phyloP scores from a whole-genome alignment of 1,140 invertebrate genomes.

The Aphaenogaster ashmeadi region DNA sequence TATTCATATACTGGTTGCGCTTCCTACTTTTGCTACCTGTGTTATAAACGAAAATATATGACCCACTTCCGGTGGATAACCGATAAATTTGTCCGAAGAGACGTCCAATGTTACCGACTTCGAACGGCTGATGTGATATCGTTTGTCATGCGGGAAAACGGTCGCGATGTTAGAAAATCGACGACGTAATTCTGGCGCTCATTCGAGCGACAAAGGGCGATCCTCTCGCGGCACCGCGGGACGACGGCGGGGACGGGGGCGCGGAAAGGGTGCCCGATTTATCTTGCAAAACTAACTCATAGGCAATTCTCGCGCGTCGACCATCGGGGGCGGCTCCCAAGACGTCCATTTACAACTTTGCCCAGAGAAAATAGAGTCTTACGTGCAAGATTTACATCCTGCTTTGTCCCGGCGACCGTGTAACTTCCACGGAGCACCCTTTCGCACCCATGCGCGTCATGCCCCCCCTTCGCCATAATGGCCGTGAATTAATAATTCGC shows the following conservation, averaged over 20 bases:
- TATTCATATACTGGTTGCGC: too few relatives aligned
- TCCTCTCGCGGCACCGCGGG: not conserved
- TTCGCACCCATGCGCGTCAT: constrained; percentile 57
- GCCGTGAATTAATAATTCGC: constrained; percentile 72
- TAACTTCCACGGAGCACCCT: constrained; percentile 64
- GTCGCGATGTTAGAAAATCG: constrained; percentile 45
- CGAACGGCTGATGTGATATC: not conserved
- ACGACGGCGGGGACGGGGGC: not conserved
- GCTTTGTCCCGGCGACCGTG: constrained; percentile 68
- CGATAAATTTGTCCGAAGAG: not conserved
- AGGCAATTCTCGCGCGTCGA: constrained; percentile 60
- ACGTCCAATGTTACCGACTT: constrained; percentile 25
- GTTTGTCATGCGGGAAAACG: constrained; percentile 38
- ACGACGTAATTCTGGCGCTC: constrained; percentile 47
- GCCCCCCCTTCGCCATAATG: constrained; percentile 69
- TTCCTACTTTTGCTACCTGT: too few relatives aligned
- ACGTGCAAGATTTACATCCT: constrained; percentile 77
- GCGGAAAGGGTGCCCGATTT: constrained; percentile 64
- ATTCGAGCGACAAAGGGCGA: constrained; percentile 65
- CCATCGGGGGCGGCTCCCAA: constrained; percentile 71
- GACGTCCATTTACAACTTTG: constrained; percentile 76
- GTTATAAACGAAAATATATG: not conserved
- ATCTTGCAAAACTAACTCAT: constrained; percentile 69
- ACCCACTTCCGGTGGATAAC: not conserved
- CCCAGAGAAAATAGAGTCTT: constrained; percentile 72